Conservation (phyloP, 2,888 invertebrate species). For the Mimas tiliae region DNA sequence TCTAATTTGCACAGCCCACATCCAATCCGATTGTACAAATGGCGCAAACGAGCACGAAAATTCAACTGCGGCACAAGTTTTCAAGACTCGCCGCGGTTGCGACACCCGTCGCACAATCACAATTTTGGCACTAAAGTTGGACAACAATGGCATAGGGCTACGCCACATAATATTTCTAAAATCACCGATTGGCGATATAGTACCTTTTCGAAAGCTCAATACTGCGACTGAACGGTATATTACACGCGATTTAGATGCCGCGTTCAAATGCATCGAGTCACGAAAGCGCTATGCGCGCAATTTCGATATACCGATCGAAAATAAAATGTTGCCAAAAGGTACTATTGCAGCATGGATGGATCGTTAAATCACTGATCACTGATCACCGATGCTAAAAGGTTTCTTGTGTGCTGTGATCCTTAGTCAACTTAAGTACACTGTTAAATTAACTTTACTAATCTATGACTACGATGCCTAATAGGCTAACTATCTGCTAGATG, state of each 20-base stretch:
- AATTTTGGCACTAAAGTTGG: slow-evolving; percentile 51
- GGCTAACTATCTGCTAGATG: slow-evolving; percentile 15
- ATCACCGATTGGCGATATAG: too few relatives aligned
- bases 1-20: slow-evolving; percentile 50
- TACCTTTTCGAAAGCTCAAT: too few relatives aligned
- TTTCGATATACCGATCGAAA: too few relatives aligned
- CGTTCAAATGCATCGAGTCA: too few relatives aligned
- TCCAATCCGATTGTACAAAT: slow-evolving; percentile 54
- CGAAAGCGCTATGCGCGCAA: too few relatives aligned
- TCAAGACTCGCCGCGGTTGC: slow-evolving; percentile 43
- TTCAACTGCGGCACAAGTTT: slow-evolving; percentile 50
- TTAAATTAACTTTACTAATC: slow-evolving; percentile 1
- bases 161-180: neutral
- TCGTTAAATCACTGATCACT: too few relatives aligned
- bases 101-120: slow-evolving; percentile 43
- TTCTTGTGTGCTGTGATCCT: slow-evolving; percentile 15
- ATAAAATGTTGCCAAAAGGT: too few relatives aligned
- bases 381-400: too few relatives aligned
- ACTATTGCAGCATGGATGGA: too few relatives aligned
- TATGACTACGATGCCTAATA: slow-evolving; percentile 1
- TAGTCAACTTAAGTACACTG: neutral
- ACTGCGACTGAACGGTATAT: too few relatives aligned
- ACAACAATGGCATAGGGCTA: slow-evolving; percentile 35
- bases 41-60: slow-evolving; percentile 58
- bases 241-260: too few relatives aligned